phyloP scores from a whole-genome alignment of 2,888 invertebrate genomes.

The Melanchra persicariae region DNA sequence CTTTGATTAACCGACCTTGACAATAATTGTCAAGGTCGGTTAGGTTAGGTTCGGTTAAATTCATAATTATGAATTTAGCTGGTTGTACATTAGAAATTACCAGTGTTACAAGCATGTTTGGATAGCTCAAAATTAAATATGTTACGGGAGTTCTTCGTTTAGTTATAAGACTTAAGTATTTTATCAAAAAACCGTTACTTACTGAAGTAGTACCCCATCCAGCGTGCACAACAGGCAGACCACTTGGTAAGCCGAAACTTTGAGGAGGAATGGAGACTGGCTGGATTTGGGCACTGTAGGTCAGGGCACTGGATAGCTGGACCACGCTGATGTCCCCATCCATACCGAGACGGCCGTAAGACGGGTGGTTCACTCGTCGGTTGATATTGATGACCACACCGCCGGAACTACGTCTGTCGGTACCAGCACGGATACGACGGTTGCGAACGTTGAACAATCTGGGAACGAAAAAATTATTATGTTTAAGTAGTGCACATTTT shows the following conservation, averaged over 20 bases:
- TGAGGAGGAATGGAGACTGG: slow-evolving; percentile 52
- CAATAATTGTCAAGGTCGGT: no score
- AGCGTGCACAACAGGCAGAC: slow-evolving; percentile 67
- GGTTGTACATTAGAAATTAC: no score
- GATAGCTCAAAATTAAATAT: not conserved
- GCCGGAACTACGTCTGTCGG: slow-evolving; percentile 65
- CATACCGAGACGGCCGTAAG: slow-evolving; percentile 53
- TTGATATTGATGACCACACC: slow-evolving; percentile 62
- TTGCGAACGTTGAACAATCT: slow-evolving; percentile 40
- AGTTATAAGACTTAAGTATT: no score
- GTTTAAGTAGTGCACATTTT: not conserved
- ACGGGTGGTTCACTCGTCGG: slow-evolving; percentile 66
- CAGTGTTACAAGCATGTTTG: no score
- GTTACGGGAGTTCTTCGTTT: not conserved
- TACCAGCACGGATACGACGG: slow-evolving; percentile 72
- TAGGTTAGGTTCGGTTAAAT: no score
- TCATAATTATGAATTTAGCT: no score
- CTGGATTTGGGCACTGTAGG: slow-evolving; percentile 53
- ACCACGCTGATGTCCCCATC: slow-evolving; percentile 73
- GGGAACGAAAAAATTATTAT: not conserved
- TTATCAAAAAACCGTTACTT: slow-evolving; percentile 37
- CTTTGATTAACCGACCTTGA: no score
- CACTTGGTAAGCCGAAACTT: slow-evolving; percentile 54
- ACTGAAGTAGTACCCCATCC: slow-evolving; percentile 73
- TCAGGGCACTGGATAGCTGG: slow-evolving; percentile 51